phyloP scores from a whole-genome alignment of 1,140 invertebrate genomes.

The Zelostemma sp. region DNA sequence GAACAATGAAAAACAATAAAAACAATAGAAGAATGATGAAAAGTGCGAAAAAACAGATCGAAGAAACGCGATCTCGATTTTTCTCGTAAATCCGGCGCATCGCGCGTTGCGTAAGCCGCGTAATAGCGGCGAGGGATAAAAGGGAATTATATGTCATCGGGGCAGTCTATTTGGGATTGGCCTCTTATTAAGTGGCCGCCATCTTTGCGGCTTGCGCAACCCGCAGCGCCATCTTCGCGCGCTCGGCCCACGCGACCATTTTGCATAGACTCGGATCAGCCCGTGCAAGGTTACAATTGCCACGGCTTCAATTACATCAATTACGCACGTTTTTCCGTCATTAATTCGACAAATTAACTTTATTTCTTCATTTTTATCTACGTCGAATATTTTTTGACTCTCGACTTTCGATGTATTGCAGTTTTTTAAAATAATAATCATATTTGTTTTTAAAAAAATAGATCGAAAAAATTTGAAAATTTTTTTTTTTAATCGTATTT shows the following conservation, averaged over 20 bases:
- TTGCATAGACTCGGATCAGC: conserved; percentile 33
- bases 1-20: too few species aligned
- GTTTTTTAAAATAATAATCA: too few species aligned
- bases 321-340: conserved; percentile 39
- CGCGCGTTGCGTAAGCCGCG: conserved; percentile 34
- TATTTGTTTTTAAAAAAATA: too few species aligned
- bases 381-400: too few species aligned
- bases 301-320: conserved; percentile 65
- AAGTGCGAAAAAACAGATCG: too few species aligned
- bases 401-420: too few species aligned
- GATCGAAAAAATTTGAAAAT: too few species aligned
- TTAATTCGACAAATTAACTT: too few species aligned
- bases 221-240: conserved; percentile 41
- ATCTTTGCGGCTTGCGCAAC: conserved; percentile 52
- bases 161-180: conserved; percentile 63
- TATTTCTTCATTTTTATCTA: too few species aligned
- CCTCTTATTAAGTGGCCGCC: conserved; percentile 55
- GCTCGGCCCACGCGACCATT: conserved; percentile 28
- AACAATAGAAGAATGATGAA: too few species aligned
- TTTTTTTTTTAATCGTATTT: too few species aligned
- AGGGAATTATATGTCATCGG: conserved; percentile 60
- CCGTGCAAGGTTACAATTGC: conserved; percentile 60
- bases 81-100: conserved; percentile 17
- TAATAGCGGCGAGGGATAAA: conserved; percentile 39
- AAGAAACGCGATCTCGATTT: conserved; percentile 12